Evolutionary conservation across 2,113 vertebrate genomes (phyloP), one percentile per base, ranked within the genome.

Genomic region (Tetraodon nigroviridis): DNA sequence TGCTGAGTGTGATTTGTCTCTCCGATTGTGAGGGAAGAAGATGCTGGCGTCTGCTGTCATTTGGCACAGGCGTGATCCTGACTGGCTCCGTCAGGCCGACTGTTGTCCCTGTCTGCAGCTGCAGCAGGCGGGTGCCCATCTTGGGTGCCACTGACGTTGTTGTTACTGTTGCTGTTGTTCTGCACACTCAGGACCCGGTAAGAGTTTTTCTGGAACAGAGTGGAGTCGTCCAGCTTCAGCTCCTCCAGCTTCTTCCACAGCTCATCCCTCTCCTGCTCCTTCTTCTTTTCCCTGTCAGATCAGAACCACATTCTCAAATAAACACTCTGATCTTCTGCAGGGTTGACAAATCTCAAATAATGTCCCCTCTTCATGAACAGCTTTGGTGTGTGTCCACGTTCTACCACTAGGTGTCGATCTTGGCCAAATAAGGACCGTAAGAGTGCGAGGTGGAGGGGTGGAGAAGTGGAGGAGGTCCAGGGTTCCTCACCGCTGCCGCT

Each of bases 231-330:
- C 15, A 98, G 84, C 78, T 84, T 88, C 63, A 99, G 61, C 75
- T 97, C 92, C 17, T 99, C 96, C 50, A 99, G 73, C 71, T 91
- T 94, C 84, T 90, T 92, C 97, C 97, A 99, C 67, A 99, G 66
- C 87, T 99, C 95, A 73, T 98, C 94, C 24, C 96, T 90, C 85
- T 99, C 96, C 85, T 98, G 87, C 89, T 98, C 95, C 58, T 95
- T 98, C 86, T 96, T 98, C 84, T 96, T 98, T 89, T 99, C 96
- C 88, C 97, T 99, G 84, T 14, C 40, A 27, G 24, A 27, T 27
- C 24, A 13, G n/a, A 17, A 50, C 12, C 12, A 5, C 0, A 15
- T 42, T 5, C 6, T 27, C 14, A 48, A 7, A 47, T 1, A 41
- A 42, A 1, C 1, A 47, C 32, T 27, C 24, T 11, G 32, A 37